Evolutionary conservation across 1,140 invertebrate species (phyloP), one percentile per base, ranked within the genome.

Genomic region (Zaprionus capensis): DNA sequence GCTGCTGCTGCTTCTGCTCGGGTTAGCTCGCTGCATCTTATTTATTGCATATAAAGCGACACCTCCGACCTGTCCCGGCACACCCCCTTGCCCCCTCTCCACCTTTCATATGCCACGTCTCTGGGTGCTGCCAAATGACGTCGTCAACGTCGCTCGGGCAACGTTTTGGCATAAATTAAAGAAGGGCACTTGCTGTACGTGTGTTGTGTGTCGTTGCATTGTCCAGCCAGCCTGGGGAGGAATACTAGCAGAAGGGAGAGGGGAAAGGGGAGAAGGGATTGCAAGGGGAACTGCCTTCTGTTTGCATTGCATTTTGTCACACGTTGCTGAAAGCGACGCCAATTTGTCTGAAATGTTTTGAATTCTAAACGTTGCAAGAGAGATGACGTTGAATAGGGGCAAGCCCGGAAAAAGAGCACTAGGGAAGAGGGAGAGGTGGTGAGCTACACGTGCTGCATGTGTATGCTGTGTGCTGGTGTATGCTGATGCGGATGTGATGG

Each of bases 341-440:
- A 87, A 87, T 87, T 87, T 87, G 84, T 87, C 84, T 87, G 84
- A 87, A 87, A 87, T 87, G 84, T 87, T 87, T 87, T 88, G 84
- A 87, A 87, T 87, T 88, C 84, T 84, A 88, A 87, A 75, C 81
- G 84, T 64, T 64, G 61, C 24, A 57, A 49, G 24, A 34, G 41
- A 31, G 41, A 7, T 51, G 36, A 56, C 26, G 53, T 26, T 56
- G 53, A 56, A 56, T 26, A 44, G 64, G 7, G 55, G n/a, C 12
- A 34, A 17, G 36, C n/a, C 49, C 49, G 51, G 51, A 41, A 14
- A n/a, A 24, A 28, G 41, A 5, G 24, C 9, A 24, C n/a, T 15
- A 59, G 41, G 26, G 5, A 17, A 7, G 7, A 9, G 53, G 26
- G 15, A 65, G 24, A 57, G 59, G n/a, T 38, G 22, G 34, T 63